phyloP scores from a whole-genome alignment of 2,888 invertebrate genomes.

The Drosophila vallismaia region DNA sequence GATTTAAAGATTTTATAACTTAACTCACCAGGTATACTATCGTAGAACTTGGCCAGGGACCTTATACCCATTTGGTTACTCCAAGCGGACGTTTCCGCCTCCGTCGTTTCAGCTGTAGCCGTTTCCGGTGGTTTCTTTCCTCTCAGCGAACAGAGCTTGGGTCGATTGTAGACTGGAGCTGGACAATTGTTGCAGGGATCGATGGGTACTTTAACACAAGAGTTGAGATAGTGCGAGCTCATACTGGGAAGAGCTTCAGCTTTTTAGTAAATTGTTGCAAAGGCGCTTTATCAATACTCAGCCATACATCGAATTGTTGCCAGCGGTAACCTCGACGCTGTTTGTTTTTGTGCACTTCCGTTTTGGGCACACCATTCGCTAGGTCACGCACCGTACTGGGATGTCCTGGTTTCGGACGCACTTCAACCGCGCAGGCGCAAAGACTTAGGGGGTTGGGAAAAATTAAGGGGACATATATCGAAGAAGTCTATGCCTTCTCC shows the following conservation, averaged over 20 bases:
- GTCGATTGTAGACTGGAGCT: conserved; percentile 88
- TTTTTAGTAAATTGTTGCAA: conserved; percentile 34
- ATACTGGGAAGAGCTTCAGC: conserved; percentile 67
- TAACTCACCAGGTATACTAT: conserved; percentile 87
- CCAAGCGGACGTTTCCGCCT: conserved; percentile 45
- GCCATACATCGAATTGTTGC: conserved; percentile 57
- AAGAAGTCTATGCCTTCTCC: too few relatives aligned
- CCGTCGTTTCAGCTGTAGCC: conserved; percentile 14
- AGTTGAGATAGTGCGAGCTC: conserved; percentile 88
- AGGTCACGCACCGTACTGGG: conserved; percentile 40
- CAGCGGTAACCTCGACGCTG: conserved; percentile 52
- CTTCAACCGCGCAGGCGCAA: conserved; percentile 33
- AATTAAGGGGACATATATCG: too few relatives aligned
- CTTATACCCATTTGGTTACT: conserved; percentile 83
- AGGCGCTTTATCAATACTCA: conserved; percentile 68
- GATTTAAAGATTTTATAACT: not conserved
- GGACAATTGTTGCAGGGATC: conserved; percentile 90
- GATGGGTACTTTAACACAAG: conserved; percentile 89
- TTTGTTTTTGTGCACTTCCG: conserved; percentile 61
- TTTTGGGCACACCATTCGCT: conserved; percentile 55
- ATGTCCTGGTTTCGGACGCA: conserved; percentile 35
- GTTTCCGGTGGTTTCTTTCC: conserved; percentile 51
- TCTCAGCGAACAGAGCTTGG: conserved; percentile 71
- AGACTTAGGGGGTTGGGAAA: not conserved
- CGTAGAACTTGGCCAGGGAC: conserved; percentile 89